Evolutionary conservation across 2,113 vertebrate species (phyloP), one percentile per base, ranked within the genome.

Genomic region (Entomyzon cyanotis): DNA sequence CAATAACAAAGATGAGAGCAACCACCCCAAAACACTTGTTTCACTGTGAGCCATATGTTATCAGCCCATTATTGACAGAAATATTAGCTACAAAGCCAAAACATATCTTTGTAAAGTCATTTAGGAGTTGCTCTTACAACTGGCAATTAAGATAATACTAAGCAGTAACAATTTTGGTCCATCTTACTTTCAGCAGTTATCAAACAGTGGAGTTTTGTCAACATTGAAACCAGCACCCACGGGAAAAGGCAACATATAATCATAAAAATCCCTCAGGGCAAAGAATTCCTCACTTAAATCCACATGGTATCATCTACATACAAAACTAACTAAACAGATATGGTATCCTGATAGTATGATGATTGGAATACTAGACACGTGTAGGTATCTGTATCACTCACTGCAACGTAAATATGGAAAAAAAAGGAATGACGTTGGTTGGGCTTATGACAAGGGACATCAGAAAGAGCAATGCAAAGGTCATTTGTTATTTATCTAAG

Each of bases 241-340:
- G 7, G 75, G 20, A 56, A 87, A 63, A 77, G 24, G 25, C 55
- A 83, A 69, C 19, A 58, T 22, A 9, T 58, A 83, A 75, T 82
- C 81, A 89, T 58, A 17, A 47, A 3, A 86, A 80, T 14, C 35
- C 73, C 80, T 81, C 1, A 56, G 87, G 80, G 84, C 79, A 92
- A 24, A 84, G 37, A 65, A 87, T 89, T 95, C 77, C 53, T 79
- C n/a, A n/a, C 69, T 75, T n/a, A 82, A 93, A 89, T 49, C 58
- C 84, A 89, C 1, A 0, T 59, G 77, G 9, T 41, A 68, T 15
- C 20, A 79, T 46, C 56, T 84, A 78, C 44, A 39, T 33, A 50
- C 11, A 75, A 64, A 90, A 77, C 15, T 44, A 94, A 84, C 27
- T 60, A 91, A 84, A 73, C 37, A 84, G 62, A 75, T 37, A 64